These are phyloP conservation scores for Eudorcas thomsonii DNA, from an alignment of 2,113 vertebrate genomes.

Conservation along the genomic window DNA sequence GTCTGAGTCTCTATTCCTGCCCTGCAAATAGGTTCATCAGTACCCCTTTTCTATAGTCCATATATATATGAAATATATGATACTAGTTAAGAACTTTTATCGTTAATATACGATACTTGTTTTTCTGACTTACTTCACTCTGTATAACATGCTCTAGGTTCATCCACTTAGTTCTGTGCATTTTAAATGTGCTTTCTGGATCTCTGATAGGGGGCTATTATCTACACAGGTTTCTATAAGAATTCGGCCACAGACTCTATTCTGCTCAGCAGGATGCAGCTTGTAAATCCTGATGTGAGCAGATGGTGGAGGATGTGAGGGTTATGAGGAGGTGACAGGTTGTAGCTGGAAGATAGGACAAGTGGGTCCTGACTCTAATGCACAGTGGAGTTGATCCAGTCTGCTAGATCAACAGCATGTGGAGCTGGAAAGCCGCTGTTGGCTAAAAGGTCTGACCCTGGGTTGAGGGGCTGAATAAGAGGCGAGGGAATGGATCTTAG, in stretches of 20 bases:
- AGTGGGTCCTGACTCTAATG: background rate
- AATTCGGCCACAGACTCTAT: background rate
- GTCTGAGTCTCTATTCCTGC: background rate
- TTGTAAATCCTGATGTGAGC: background rate
- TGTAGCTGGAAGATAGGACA: too few species aligned
- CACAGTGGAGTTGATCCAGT: background rate
- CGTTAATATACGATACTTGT: background rate
- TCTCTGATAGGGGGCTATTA: rapidly evolving
- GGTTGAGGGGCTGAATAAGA: background rate
- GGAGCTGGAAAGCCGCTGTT: background rate
- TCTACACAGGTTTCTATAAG: rapidly evolving
- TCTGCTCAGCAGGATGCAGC: background rate
- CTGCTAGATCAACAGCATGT: rapidly evolving
- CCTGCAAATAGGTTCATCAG: background rate
- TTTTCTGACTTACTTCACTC: background rate
- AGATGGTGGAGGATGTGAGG: rapidly evolving
- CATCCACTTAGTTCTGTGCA: background rate
- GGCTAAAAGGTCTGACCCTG: background rate
- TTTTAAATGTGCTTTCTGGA: background rate
- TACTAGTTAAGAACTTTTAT: background rate
- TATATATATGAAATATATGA: background rate
- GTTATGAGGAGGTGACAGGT: background rate
- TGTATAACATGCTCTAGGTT: background rate
- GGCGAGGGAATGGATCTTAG: background rate
- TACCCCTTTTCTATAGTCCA: background rate